Base-by-base conservation (phyloP, 2,113 vertebrate genomes). In the Catharus minimus region DNA sequence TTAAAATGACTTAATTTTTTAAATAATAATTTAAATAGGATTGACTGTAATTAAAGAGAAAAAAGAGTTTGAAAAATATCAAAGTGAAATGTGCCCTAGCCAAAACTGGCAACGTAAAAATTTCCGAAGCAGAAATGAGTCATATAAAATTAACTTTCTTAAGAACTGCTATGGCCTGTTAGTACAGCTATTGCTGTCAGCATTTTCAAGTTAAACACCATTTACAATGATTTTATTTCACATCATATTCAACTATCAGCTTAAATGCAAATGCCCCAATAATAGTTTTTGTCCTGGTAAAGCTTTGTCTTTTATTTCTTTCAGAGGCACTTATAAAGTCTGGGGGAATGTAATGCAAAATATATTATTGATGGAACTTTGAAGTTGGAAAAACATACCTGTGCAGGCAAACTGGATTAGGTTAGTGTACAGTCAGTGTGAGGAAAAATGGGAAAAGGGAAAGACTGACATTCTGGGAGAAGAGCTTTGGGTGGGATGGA, bases 61-160 rank as follows among this genome's bases (percentile, higher is more conserved):
- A 75, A 85, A 68, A 65, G 27, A 65, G 20, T 61, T 23, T 47
- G 8, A 66, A 50, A 75, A 61, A 64, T 76, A 78, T 62, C 64
- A 53, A 72, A 72, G 41, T 74, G 64, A 92, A 81, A 88, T 77
- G 16, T 86, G 5, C 41, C 52, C 39, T 62, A 86, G 38, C 47
- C 16, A 28, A 58, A 62, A 83, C 24, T 43, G 27, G 21, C 55
- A 86, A 46, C 0, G 0, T 87, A 69, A 80, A 82, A 74, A 66
- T 62, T 88, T 90, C 82, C 5, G 12, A 52, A 81, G 86, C 49
- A 95, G 47, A 86, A 86, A 74, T 74, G 72, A 94, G 41, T 92
- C 76, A 77, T 74, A n/a, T 56, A 92, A 93, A 93, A 95, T 88
- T 83, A 94, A 90, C 76, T 96, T 92, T 83, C 68, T 78, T 74